Evolutionary conservation across 2,113 vertebrate genomes (phyloP), one percentile per base, ranked within the genome.

Genomic region (Turdus rufiventris): DNA sequence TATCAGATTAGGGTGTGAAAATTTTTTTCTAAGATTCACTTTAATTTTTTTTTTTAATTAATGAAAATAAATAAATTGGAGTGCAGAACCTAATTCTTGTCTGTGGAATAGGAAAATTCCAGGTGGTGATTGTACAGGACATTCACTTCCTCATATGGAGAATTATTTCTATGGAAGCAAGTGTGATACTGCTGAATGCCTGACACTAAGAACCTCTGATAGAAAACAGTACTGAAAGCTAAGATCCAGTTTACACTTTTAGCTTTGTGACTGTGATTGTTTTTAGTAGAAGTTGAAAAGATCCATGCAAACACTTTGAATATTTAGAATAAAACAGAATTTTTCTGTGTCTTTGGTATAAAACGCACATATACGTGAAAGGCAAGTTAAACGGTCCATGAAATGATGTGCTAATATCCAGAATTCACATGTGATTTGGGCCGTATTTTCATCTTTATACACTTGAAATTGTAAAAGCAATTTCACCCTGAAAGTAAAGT

Each of bases 321-420:
- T 96, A 94, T 94, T 94, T 81, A 91, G 66, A 85, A 80, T n/a
- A 50, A 85, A 65, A 86, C 26, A 31, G 86, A 95, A 43, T 58
- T 90, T 66, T 58, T 86, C 85, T 83, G 66, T 93, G 89, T 89
- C 91, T 97, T 96, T 95, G 79, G 51, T 96, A 75, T 94, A 88
- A 95, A 96, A 94, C 88, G 70, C 16, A 40, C 15, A 75, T 54
- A 31, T 56, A 93, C 74, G 87, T 76, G 86, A 95, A 94, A 96
- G 92, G 95, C 70, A 96, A 85, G 78, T 94, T 96, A 97, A 97
- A 84, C 29, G 7, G 83, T 79, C 93, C 95, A 91, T 95, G 95
- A 97, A 97, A 95, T 78, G 62, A 93, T 95, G 78, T 14, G 14
- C 79, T 96, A 97, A 98, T 98, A 94, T 97, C 91, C 83, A 93